Base-by-base conservation (phyloP, 1,140 invertebrate species). In the Drosophila neocordata region DNA sequence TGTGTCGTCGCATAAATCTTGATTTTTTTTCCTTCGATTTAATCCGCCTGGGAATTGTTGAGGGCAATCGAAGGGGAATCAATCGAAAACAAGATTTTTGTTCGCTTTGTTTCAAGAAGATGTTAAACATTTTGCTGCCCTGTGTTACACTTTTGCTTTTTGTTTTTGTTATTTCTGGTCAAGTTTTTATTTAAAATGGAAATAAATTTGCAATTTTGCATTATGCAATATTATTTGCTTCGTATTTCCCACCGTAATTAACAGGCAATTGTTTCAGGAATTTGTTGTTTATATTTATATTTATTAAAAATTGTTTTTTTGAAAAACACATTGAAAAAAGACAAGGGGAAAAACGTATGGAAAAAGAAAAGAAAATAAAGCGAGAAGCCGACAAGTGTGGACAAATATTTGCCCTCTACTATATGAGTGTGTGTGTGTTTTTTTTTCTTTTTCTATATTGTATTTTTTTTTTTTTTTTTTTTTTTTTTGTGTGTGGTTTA, bases 21-120 rank as follows among this genome's bases (percentile, higher is more conserved):
- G 20, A 62, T 63, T 69, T 60, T 58, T 69, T 55, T 61, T 63
- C n/a, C n/a, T 79, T 1, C 60, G 68, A 71, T 79, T 83, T 88
- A 88, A 88, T 77, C 83, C 83, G 79, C 79, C 79, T 88, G 83
- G 84, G 84, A 88, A 88, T 88, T 66, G 66, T 55, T 48, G 41
- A 18, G 35, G n/a, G 24, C 38, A 64, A 62, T 65, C 77, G 68
- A 75, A 65, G 64, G 77, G 59, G 62, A 58, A 70, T 77, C 61
- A 37, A 38, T 35, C 15, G 20, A 53, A 56, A 35, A 15, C 57
- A 51, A 8, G 22, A 34, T 53, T 53, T 15, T 61, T 59, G 53
- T 66, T 38, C 24, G 44, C 55, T 55, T 52, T 52, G 51, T 66
- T 65, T 60, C 20, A 27, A 31, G n/a, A 59, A 66, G 65, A 69